Evolutionary conservation across 2,797 vertebrate species (phyloP).

Genomic region (Crypturellus tataupa): DNA sequence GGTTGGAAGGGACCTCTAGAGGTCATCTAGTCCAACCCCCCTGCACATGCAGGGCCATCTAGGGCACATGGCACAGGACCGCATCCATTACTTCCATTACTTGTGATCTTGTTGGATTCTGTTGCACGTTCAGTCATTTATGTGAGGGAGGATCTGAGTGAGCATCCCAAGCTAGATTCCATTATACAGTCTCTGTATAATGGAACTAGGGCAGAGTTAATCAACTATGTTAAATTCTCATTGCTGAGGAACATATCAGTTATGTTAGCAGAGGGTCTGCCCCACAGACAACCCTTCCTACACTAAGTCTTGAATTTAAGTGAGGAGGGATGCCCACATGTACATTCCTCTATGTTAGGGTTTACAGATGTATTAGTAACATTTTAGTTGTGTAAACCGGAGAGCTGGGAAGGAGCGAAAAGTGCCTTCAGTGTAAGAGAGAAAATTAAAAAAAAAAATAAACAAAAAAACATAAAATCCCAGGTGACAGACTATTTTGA

Average conservation of each 20-base stretch:
- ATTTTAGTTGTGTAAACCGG: neutral
- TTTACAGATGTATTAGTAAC: neutral
- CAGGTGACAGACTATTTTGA: neutral
- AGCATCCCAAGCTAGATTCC: neutral
- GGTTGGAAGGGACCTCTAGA: no score
- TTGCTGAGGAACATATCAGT: neutral
- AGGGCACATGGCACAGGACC: no score
- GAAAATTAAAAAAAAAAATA: neutral
- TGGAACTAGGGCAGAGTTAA: neutral
- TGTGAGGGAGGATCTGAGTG: neutral
- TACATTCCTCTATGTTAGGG: neutral
- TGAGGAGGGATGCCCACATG: neutral
- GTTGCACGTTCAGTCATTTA: neutral
- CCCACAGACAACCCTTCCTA: neutral
- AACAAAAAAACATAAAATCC: neutral
- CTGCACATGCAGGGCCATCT: no score
- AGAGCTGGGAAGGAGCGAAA: neutral
- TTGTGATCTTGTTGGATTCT: neutral
- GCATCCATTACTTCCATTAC: no score
- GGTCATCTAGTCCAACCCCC: no score
- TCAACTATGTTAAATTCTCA: neutral
- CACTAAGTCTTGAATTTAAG: neutral
- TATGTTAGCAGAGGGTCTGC: neutral
- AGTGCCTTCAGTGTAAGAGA: neutral
- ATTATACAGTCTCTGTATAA: neutral